These are phyloP conservation scores for Sebastolobus altivelis DNA, from an alignment of 2,797 vertebrate genomes.

Conservation along the genomic window DNA sequence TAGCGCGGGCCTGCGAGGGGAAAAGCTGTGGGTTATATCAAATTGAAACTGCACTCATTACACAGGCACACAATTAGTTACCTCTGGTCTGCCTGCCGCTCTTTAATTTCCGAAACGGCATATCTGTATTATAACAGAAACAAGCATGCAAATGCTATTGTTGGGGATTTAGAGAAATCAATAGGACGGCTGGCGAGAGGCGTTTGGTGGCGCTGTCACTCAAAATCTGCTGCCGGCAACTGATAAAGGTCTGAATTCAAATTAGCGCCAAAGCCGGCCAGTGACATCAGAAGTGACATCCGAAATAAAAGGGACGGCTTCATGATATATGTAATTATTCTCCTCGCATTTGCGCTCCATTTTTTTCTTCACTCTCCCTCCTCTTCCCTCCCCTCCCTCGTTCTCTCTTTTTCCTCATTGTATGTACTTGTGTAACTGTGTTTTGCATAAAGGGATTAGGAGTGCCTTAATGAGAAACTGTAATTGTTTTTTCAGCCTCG, in stretches of 20 bases:
- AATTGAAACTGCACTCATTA: conserved; percentile 99
- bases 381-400: conserved; percentile 73
- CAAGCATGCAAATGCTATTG: conserved; percentile 99
- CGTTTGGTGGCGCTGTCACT: conserved; percentile 99
- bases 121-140: conserved; percentile 99
- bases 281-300: conserved; percentile 99
- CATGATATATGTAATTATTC: conserved; percentile 99
- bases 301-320: conserved; percentile 99
- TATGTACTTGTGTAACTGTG: conserved; percentile 99
- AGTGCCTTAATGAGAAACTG: conserved; percentile 99
- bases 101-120: conserved; percentile 99
- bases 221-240: conserved; percentile 98
- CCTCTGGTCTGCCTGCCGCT: conserved; percentile 97
- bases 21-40: conserved; percentile 99
- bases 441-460: conserved; percentile 99
- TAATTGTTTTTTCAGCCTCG: conserved; percentile 90
- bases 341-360: conserved; percentile 89
- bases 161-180: conserved; percentile 99
- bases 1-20: conserved; percentile 98
- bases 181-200: conserved; percentile 99
- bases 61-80: conserved; percentile 99
- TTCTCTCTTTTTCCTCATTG: conserved; percentile 91
- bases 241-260: conserved; percentile 99
- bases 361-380: conserved; percentile 76
- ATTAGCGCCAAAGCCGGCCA: conserved; percentile 97